Evolutionary conservation across 2,113 vertebrate genomes (phyloP), one percentile per base, ranked within the genome.

Genomic region (Pedetes capensis): DNA sequence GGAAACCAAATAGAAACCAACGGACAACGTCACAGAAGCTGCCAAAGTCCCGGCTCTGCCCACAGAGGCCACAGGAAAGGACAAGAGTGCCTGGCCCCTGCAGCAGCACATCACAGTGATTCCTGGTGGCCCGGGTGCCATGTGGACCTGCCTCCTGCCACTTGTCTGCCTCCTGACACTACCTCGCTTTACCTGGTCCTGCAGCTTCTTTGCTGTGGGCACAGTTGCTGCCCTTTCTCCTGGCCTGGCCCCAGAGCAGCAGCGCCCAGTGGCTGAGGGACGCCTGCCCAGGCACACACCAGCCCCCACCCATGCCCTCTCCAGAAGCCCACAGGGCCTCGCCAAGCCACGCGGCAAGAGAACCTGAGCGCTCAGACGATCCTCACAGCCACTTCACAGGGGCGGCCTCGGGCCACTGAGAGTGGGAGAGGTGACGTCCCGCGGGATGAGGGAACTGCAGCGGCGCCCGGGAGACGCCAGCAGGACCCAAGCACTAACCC

Each of bases 1-100:
- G 27, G n/a, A 11, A 32, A 49, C 55, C 69, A 63, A 34, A 63
- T 23, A 68, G 20, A 57, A 44, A 53, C 27, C 44, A 25, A 10
- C 0, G n/a, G 6, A n/a, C 63, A 22, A 20, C 16, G 32, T 6
- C 12, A 17, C 6, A 29, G 16, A n/a, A 3, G 27, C 71, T 47
- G 6, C 27, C 71, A 49, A 29, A 32, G 44, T 16, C 71, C 22
- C 32, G 59, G 29, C 71, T 74, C 9, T 47, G 42, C 11, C 69
- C 42, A 14, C 13, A 6, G 71, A 72, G 16, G 69, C 71, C 17
- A 11, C 71, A 47, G 37, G 64, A 34, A 68, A 68, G 66, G n/a
- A 7, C 64, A 39, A 18, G n/a, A 39, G 17, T 18, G 10, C 66
- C n/a, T 39, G 27, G 66, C 4, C 17, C 2, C 4, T 22, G 14